Conservation (phyloP, 2,888 invertebrate genomes). For the Lycaena phlaeas region DNA sequence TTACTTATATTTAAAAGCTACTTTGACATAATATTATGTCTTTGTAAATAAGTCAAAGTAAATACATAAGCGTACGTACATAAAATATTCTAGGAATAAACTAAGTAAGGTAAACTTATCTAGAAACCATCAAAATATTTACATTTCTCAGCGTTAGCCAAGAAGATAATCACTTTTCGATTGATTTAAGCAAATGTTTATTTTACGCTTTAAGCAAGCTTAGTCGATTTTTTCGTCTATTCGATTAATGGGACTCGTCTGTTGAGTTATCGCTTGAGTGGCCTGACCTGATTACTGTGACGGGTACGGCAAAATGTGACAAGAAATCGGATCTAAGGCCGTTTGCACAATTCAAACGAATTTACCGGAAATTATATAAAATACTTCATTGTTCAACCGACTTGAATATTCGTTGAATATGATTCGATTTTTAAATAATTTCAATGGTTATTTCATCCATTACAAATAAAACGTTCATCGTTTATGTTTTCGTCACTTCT, state of each 20-base stretch:
- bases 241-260: neutral
- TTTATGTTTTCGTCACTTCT: slow-evolving; percentile 3
- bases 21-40: too few relatives aligned
- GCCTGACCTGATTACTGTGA: slow-evolving; percentile 7
- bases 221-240: neutral
- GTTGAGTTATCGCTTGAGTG: slow-evolving; percentile 4
- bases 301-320: slow-evolving; percentile 1
- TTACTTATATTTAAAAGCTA: too few relatives aligned
- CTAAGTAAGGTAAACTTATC: too few relatives aligned
- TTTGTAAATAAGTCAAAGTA: too few relatives aligned
- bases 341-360: slow-evolving; percentile 5
- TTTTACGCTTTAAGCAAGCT: neutral
- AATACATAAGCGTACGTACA: too few relatives aligned
- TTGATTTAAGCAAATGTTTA: neutral
- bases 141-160: neutral
- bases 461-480: too few relatives aligned
- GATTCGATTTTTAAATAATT: slow-evolving; percentile 3
- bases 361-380: slow-evolving; percentile 1
- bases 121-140: too few relatives aligned
- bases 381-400: neutral
- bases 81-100: too few relatives aligned
- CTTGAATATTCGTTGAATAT: neutral
- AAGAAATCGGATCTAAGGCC: slow-evolving; percentile 6
- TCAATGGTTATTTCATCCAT: neutral
- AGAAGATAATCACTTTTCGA: neutral